phyloP scores from a whole-genome alignment of 35 echinoderm and acorn worm species.

The Diadema setosum region DNA sequence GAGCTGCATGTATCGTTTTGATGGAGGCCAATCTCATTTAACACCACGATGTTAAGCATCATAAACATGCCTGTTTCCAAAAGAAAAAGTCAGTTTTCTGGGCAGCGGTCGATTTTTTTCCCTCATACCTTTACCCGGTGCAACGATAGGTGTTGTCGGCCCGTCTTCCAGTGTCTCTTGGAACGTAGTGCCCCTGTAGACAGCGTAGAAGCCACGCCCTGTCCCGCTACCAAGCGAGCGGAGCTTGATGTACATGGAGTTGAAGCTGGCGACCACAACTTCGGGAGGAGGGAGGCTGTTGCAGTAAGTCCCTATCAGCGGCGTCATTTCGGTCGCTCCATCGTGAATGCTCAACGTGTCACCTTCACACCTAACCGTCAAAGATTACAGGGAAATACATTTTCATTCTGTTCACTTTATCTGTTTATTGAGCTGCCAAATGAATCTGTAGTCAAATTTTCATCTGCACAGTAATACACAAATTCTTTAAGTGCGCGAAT shows the following conservation, averaged over 20 bases:
- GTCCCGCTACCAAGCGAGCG: conserved; percentile 32
- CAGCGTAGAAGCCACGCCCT: conserved; percentile 70
- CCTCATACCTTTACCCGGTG: neutral
- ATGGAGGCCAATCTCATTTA: too few species aligned
- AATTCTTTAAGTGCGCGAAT: too few species aligned
- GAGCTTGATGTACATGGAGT: conserved; percentile 52
- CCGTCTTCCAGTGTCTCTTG: neutral
- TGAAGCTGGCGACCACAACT: conserved; percentile 71
- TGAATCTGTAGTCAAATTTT: too few species aligned
- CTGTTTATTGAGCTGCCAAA: too few species aligned
- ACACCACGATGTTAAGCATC: too few species aligned
- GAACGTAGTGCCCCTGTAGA: conserved; percentile 42
- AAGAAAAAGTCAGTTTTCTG: too few species aligned
- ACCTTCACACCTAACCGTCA: neutral
- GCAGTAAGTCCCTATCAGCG: conserved; percentile 19
- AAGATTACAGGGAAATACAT: too few species aligned
- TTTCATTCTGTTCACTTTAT: too few species aligned
- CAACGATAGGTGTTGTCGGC: neutral
- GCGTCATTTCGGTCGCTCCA: neutral
- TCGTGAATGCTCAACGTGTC: conserved; percentile 4
- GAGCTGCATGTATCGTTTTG: too few species aligned
- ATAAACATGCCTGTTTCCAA: too few species aligned
- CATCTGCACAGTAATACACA: too few species aligned
- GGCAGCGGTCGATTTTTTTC: too few species aligned
- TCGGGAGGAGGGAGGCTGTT: conserved; percentile 44